phyloP scores from a whole-genome alignment of 2,113 vertebrate species.

The Natator depressus region DNA sequence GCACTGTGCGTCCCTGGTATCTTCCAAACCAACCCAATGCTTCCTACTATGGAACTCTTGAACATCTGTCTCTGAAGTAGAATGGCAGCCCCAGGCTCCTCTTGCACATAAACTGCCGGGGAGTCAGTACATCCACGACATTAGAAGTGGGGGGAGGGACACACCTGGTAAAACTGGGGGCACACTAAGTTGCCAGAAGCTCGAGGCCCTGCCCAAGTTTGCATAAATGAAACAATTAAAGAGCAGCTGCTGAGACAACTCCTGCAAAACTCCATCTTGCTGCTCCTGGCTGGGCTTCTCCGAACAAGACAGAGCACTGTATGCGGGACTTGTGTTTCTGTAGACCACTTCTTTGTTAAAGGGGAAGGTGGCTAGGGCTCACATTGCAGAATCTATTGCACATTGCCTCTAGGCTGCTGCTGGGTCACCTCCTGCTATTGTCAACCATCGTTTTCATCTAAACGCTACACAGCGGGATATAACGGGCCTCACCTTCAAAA shows the following conservation, averaged over 20 bases:
- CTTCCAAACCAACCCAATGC: neutral
- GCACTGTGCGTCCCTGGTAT: neutral
- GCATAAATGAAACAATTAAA: neutral
- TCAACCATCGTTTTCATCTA: neutral
- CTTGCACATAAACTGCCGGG: no score
- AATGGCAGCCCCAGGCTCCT: neutral
- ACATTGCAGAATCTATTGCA: neutral
- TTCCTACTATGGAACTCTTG: neutral
- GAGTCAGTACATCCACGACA: no score
- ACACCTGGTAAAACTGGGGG: no score
- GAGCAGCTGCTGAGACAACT: neutral
- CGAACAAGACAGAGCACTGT: neutral
- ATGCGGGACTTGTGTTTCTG: neutral
- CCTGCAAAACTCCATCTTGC: no score
- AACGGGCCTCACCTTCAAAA: neutral
- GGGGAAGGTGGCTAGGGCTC: no score
- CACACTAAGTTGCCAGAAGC: neutral
- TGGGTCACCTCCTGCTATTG: neutral
- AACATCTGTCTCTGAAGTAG: neutral
- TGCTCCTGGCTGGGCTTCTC: no score
- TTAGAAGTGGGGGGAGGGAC: no score
- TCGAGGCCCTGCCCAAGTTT: neutral
- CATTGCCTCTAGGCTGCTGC: neutral
- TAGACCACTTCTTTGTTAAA: no score
- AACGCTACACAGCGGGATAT: neutral